Evolutionary conservation across 1,140 invertebrate species (phyloP), one percentile per base, ranked within the genome.

Genomic region (Sinonovacula constricta): DNA sequence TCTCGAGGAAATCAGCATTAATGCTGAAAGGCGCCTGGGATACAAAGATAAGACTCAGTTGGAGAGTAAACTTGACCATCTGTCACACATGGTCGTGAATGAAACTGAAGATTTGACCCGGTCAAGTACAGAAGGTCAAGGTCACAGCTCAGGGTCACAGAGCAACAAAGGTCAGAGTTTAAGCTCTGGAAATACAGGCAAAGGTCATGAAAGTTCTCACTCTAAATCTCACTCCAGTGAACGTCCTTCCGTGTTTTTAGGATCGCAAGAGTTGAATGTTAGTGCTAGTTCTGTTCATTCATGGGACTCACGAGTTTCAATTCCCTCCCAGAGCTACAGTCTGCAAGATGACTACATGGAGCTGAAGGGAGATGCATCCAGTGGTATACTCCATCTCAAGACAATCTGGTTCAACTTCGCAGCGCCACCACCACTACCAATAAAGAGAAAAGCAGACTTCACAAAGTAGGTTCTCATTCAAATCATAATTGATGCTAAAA

Each of bases 361-460:
- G n/a, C 75, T 91, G 14, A 82, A 87, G 70, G 90, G 91, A 3
- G 90, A 92, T 88, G 90, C 91, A 4, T 91, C 92, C 3, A 90
- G 90, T 79, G 91, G 91, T 39, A 85, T 90, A 1, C 95, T 98
- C 53, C 95, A 98, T 86, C 91, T 99, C 4, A 95, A 96, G 88
- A 95, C 95, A 0, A 95, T 98, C 14, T 99, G 97, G 97, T 97
- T 99, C 83, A 98, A 98, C 90, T 99, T 99, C 92, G 97, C 97
- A 24, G 97, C 98, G 0, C 97, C 98, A 1, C 97, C 97, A 0
- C 94, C 96, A 80, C 96, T 96, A 18, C 96, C 97, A 0, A 98
- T 98, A 39, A 98, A 97, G 0, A 94, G 95, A 60, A 98, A 98
- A 92, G 97, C 98, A 74, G 97, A 99, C 90, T 97, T 96, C 86